Evolutionary conservation across 2,113 vertebrate genomes (phyloP), one percentile per base, ranked within the genome.

Genomic region (Petrocephalus zakoni): DNA sequence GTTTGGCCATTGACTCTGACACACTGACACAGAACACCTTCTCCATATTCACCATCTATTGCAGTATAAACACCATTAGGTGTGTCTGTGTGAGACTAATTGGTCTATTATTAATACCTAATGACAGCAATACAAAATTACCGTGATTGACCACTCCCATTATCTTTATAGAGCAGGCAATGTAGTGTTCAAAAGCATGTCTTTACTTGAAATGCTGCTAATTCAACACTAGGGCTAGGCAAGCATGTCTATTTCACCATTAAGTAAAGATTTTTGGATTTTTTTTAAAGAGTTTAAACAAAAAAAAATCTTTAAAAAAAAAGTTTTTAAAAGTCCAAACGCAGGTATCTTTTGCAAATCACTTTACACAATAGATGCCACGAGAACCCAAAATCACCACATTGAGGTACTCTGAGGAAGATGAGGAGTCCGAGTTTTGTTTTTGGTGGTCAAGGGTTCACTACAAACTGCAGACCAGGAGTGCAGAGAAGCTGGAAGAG

Each of bases 391-490:
- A 82, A 82, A 19, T 47, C 47, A 21, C 42, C 19, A 21, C 22
- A 19, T n/a, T 47, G 2, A 22, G 81, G 46, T n/a, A 11, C 37
- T 81, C 75, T 46, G 88, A 72, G n/a, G 0, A 51, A 42, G 72
- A 19, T 13, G 86, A 72, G 1, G 61, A 15, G 56, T 53, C n/a
- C 56, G 68, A 37, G 5, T 87, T 64, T 55, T 37, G 58, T 34
- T 58, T 34, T 46, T 1, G 34, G 22, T 19, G 19, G 52, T n/a
- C 37, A 42, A 88, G 91, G 93, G 95, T 96, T 96, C 95, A 95
- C 95, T 93, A 90, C 94, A 93, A 95, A 94, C 7, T 94, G 94
- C 94, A n/a, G n/a, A n/a, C n/a, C n/a, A 94, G 93, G 83, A 47
- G n/a, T 34, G 47, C 9, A 8, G 85, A 21, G 17, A 29, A n/a